A percentile compares a stretch with the other conserved stretches of the same genome.
These are phyloP conservation scores for Noctuana brunneofusca DNA, from an alignment of 2,888 invertebrate species.

Conservation along the genomic window DNA sequence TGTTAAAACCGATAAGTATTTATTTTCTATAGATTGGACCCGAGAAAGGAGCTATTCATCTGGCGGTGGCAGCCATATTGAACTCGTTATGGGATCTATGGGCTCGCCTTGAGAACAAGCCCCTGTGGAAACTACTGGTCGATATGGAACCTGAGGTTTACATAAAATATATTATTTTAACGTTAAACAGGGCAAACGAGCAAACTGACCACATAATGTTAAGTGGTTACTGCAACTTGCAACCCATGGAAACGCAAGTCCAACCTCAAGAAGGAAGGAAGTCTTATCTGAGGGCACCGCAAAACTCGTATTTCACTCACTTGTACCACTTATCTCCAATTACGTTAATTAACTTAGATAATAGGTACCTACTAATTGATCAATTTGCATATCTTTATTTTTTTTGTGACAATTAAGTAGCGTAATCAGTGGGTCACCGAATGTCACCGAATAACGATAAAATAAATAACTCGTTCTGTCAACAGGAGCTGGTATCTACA, in stretches of 20 bases:
- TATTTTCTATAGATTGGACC: constrained; percentile 88
- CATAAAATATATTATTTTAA: no score
- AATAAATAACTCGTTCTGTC: constrained; percentile 13
- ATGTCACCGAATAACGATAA: constrained; percentile 10
- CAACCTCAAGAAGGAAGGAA: no score
- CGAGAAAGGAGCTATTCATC: constrained; percentile 94
- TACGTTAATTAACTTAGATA: no score
- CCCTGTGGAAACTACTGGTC: constrained; percentile 92
- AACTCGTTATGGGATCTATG: constrained; percentile 97
- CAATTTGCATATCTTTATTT: no score
- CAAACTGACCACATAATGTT: not conserved
- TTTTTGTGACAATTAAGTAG: no score
- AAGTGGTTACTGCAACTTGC: not conserved
- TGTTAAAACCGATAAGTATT: not conserved
- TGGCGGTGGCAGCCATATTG: constrained; percentile 93
- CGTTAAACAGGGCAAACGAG: no score
- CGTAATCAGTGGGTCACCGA: not conserved
- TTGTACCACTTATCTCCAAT: no score
- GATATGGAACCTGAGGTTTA: constrained; percentile 90
- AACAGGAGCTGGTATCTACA: constrained; percentile 87
- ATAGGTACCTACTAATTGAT: no score
- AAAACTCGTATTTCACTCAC: no score
- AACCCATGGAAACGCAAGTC: no score
- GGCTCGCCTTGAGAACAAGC: constrained; percentile 92
- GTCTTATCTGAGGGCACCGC: no score